Evolutionary conservation across 2,888 invertebrate species (phyloP), one percentile per base, ranked within the genome.

Genomic region (Hipparchia semele): DNA sequence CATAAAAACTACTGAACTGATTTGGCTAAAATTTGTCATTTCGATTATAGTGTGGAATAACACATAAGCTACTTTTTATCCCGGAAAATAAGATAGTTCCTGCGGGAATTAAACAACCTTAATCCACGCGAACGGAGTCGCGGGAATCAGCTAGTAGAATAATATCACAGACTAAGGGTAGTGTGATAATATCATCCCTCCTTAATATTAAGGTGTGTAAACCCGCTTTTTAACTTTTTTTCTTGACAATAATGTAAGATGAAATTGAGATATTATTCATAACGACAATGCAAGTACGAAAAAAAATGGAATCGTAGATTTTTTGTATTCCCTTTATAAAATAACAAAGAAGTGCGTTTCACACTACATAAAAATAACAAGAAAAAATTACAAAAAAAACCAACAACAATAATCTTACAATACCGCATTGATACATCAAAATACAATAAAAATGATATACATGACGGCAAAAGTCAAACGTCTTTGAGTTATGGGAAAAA

Each of bases 401-500:
- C 23, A 23, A 33, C 10, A 39, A 60, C 12, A 60, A 12, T 39
- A 69, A 64, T 56, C 39, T 65, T 72, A 81, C 80, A 80, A 79
- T 81, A 79, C 78, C 77, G 49, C 79, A 80, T 80, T 80, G 79
- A 80, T 82, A 83, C 79, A 83, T 86, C 82, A 83, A 80, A 84
- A 83, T 79, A 86, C 82, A 86, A 86, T 84, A 86, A 82, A 82
- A 86, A 81, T 80, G 79, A 82, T 82, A 84, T 81, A 79, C 75
- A 79, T 78, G 78, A 68, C 79, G 75, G 77, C 79, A 79, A 70
- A 82, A 85, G 81, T 83, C 80, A 82, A 78, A 82, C 13, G 13
- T 87, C 88, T 89, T 91, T 89, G 90, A 90, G 80, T 88, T 89
- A 90, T 86, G 88, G 85, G 79, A 90, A 91, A 91, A 90, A 91